Conservation (phyloP, 2,797 vertebrate genomes). For the Enteromius unitaeniatus region DNA sequence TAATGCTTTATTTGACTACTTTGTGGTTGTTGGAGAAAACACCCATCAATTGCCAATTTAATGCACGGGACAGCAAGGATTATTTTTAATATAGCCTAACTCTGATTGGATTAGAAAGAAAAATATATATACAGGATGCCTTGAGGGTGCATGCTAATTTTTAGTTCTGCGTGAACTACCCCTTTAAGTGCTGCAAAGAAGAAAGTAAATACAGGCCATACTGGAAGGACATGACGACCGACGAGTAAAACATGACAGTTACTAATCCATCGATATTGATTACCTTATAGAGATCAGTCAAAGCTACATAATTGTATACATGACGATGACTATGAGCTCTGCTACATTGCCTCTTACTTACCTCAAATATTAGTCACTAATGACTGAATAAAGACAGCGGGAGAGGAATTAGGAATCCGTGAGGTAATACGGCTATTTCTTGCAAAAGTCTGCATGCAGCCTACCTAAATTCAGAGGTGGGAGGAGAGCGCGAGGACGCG, state of each 20-base stretch:
- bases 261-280: background rate
- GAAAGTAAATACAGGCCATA: background rate
- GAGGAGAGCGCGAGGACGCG: slow-evolving; percentile 26
- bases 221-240: background rate
- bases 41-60: no score
- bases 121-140: no score
- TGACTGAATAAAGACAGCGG: background rate
- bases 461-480: background rate
- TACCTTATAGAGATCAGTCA: background rate
- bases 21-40: no score
- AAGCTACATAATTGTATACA: background rate
- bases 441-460: no score
- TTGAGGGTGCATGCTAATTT: no score
- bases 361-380: background rate
- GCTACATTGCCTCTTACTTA: background rate
- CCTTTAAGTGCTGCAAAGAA: background rate
- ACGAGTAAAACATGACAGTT: background rate
- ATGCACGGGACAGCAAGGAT: no score
- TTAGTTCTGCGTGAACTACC: background rate
- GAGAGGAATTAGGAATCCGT: background rate
- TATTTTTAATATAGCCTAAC: no score
- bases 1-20: no score
- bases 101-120: no score
- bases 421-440: background rate
- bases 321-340: background rate